phyloP scores from a whole-genome alignment of 1,140 invertebrate genomes.

The Drosophila micromelanica region DNA sequence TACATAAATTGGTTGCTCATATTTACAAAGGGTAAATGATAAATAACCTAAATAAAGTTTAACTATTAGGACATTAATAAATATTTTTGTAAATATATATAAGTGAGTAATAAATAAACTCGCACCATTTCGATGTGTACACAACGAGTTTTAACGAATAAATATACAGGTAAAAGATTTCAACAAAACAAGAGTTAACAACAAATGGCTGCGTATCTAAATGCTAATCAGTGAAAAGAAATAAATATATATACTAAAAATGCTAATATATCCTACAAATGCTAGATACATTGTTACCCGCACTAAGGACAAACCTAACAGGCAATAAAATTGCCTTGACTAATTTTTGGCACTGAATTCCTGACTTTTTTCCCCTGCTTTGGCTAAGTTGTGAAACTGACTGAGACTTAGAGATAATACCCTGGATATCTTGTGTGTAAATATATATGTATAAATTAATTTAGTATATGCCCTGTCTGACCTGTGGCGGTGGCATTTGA shows the following conservation, averaged over 20 bases:
- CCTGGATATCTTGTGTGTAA: not conserved
- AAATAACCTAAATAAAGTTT: conserved; percentile 38
- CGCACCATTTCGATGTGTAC: conserved; percentile 71
- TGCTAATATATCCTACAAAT: conserved; percentile 10
- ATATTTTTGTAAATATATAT: not conserved
- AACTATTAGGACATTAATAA: conserved; percentile 1
- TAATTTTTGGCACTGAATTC: conserved; percentile 80
- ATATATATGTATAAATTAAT: not conserved
- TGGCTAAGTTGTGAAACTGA: conserved; percentile 34
- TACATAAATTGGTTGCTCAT: conserved; percentile 35
- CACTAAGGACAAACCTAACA: conserved; percentile 51
- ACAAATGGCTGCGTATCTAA: conserved; percentile 26
- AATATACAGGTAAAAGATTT: conserved; percentile 47
- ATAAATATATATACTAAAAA: conserved; percentile 12
- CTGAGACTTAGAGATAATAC: conserved; percentile 6
- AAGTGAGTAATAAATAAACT: conserved; percentile 16
- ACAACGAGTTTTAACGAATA: conserved; percentile 58
- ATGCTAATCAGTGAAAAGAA: conserved; percentile 20
- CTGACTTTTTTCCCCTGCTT: conserved; percentile 49
- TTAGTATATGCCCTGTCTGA: conserved; percentile 51
- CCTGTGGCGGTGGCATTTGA: conserved; percentile 23
- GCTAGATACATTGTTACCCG: conserved; percentile 16
- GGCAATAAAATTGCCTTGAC: conserved; percentile 78
- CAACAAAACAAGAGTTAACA: conserved; percentile 57
- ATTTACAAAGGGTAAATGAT: conserved; percentile 50